Percentiles rank a stretch among this genome's conserved stretches.
Conservation (phyloP, 2,888 invertebrate species). For the Charanyca ferruginea region DNA sequence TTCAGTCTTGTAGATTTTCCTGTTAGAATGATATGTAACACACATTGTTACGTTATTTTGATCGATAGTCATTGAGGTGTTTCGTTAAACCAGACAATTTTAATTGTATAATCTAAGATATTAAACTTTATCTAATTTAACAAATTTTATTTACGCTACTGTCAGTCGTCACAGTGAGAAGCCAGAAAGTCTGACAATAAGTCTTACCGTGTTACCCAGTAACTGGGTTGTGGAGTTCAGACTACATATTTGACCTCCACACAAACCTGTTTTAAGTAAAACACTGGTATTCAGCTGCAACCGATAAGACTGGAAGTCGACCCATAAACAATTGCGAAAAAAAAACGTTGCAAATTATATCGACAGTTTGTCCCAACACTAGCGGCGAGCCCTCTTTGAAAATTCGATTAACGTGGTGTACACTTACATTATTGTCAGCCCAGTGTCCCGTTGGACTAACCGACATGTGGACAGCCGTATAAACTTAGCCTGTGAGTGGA, state of each 20-base stretch:
- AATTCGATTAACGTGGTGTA: conserved; percentile 88
- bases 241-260: too few species aligned
- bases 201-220: too few species aligned
- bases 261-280: too few species aligned
- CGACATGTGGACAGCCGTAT: conserved; percentile 62
- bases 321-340: too few species aligned
- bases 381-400: conserved; percentile 82
- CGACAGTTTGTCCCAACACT: conserved; percentile 63
- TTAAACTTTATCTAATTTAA: too few species aligned
- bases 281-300: too few species aligned
- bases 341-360: conserved; percentile 28
- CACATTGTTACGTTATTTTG: background rate
- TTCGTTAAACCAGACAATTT: background rate
- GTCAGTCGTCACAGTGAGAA: too few species aligned
- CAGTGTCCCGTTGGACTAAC: conserved; percentile 83
- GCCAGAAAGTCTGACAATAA: too few species aligned
- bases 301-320: too few species aligned
- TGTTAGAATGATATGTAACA: background rate
- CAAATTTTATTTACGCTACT: too few species aligned
- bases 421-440: conserved; percentile 81
- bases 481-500: conserved; percentile 54
- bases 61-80: background rate
- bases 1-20: background rate
- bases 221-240: too few species aligned
- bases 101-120: background rate